Evolutionary conservation across 2,888 invertebrate genomes (phyloP).

Genomic region (Leucozona laternaria): DNA sequence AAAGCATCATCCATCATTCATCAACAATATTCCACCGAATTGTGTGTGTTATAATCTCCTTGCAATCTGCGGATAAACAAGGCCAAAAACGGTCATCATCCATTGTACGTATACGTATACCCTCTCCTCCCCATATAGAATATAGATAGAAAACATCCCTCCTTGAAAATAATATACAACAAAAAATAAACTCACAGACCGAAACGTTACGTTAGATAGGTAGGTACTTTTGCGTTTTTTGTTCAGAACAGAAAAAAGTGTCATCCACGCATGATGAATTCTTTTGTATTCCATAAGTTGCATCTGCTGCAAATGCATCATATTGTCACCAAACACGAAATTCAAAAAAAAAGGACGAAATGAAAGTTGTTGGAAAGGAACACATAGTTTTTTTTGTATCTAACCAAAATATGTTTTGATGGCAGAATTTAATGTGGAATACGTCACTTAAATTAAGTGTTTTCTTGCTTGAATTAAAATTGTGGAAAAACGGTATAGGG

Average conservation of each 20-base stretch:
- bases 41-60: conserved; percentile 58
- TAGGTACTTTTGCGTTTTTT: conserved; percentile 7
- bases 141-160: conserved; percentile 47
- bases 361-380: not conserved
- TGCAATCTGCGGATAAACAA: conserved; percentile 63
- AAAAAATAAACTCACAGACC: conserved; percentile 38
- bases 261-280: conserved; percentile 44
- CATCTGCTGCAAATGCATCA: conserved; percentile 53
- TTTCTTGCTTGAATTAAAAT: not conserved
- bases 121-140: not conserved
- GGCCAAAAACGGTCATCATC: conserved; percentile 62
- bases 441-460: conserved; percentile 1
- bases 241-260: conserved; percentile 12
- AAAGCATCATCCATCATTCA: conserved; percentile 57
- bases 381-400: not conserved
- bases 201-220: not conserved
- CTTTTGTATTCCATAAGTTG: conserved; percentile 35
- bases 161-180: not conserved
- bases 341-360: conserved; percentile 18
- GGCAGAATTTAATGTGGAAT: not conserved
- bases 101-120: conserved; percentile 33
- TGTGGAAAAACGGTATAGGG: not conserved
- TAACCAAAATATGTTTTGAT: not conserved
- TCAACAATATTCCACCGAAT: conserved; percentile 41
- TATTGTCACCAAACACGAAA: conserved; percentile 16